Evolutionary conservation across 2,888 invertebrate genomes (phyloP).

Genomic region (Ceratothoa steindachneri): DNA sequence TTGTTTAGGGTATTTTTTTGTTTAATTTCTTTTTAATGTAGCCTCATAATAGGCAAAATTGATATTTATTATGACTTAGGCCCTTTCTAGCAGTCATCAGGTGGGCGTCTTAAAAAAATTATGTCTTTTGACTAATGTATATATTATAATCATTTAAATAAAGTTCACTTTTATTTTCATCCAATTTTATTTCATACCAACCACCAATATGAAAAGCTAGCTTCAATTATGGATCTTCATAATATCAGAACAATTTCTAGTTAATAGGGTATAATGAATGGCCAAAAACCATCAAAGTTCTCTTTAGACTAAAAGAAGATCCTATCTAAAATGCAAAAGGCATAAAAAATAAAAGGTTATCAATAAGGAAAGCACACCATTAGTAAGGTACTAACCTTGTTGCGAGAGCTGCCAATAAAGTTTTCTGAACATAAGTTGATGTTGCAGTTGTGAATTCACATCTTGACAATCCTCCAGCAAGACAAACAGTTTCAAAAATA

Average conservation of each 20-base stretch:
- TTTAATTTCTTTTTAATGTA: too few relatives aligned
- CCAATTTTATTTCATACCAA: background rate
- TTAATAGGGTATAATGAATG: background rate
- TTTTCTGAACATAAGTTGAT: background rate
- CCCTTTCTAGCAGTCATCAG: too few relatives aligned
- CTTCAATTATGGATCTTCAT: too few relatives aligned
- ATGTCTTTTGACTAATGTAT: too few relatives aligned
- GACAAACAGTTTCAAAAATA: background rate
- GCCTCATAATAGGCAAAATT: too few relatives aligned
- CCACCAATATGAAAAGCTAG: too few relatives aligned
- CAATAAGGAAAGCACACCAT: background rate
- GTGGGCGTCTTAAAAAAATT: too few relatives aligned
- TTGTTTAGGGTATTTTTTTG: too few relatives aligned
- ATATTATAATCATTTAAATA: too few relatives aligned
- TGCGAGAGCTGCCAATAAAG: background rate
- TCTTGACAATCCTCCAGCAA: slow-evolving; percentile 3
- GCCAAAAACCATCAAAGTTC: background rate
- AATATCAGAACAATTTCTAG: too few relatives aligned
- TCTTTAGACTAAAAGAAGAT: background rate
- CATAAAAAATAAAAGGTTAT: background rate
- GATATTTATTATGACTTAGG: too few relatives aligned
- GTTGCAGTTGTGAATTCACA: background rate
- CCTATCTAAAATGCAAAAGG: background rate
- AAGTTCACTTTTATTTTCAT: too few relatives aligned
- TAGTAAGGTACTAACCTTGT: background rate